Conservation (phyloP, 2,113 vertebrate genomes). For the Entelurus aequoreus region DNA sequence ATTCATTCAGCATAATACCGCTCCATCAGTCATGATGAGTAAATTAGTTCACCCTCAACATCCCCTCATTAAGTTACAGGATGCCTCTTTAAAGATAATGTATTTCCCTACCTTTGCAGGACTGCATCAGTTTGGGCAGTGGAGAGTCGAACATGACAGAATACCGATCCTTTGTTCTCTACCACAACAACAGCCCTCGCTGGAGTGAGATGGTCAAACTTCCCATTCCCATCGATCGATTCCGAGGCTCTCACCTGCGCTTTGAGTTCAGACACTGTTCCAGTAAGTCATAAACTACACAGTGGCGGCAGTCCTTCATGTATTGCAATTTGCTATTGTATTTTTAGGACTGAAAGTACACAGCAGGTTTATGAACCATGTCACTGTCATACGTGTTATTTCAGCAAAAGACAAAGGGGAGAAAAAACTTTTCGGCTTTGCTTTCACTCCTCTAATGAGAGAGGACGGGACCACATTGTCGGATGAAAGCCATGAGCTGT, state of each 20-base stretch:
- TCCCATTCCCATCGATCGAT: slow-evolving; percentile 90
- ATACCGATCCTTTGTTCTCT: slow-evolving; percentile 92
- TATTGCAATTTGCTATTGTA: not conserved
- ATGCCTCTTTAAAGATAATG: not conserved
- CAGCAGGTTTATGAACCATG: slow-evolving; percentile 10
- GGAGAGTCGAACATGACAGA: slow-evolving; percentile 84
- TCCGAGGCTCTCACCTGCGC: slow-evolving; percentile 91
- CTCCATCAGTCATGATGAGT: slow-evolving; percentile 9
- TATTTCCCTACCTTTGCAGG: slow-evolving; percentile 64
- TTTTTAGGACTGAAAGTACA: slow-evolving; percentile 18
- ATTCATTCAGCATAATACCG: slow-evolving; percentile 13
- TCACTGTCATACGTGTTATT: slow-evolving; percentile 20
- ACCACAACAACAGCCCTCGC: slow-evolving; percentile 93
- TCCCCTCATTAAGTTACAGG: not conserved
- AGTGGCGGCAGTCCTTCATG: slow-evolving; percentile 16
- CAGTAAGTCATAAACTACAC: slow-evolving; percentile 76
- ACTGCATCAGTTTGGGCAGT: slow-evolving; percentile 90
- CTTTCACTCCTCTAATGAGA: slow-evolving; percentile 93
- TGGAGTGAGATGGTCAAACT: slow-evolving; percentile 95
- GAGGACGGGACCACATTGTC: slow-evolving; percentile 96
- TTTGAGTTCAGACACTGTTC: slow-evolving; percentile 97
- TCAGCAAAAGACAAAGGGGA: slow-evolving; percentile 96
- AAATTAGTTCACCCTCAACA: slow-evolving; percentile 2
- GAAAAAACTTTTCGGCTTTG: slow-evolving; percentile 94
- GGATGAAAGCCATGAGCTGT: slow-evolving; percentile 90